Conservation (phyloP, 2,797 vertebrate genomes). For the Sylvia borin region DNA sequence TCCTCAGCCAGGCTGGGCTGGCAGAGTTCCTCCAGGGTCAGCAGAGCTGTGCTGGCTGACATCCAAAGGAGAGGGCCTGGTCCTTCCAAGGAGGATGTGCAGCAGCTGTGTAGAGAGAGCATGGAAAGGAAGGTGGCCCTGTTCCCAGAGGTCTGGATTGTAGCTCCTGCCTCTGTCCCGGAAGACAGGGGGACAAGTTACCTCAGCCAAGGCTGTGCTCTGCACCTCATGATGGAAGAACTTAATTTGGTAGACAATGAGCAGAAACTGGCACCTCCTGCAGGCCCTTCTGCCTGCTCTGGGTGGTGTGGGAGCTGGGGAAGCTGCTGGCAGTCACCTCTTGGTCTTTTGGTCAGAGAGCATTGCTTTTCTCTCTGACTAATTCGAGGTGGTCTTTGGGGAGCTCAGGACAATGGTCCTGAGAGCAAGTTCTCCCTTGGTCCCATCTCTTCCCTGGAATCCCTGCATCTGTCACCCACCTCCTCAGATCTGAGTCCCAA, state of each 20-base stretch:
- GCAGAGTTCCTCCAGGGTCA: conserved; percentile 33
- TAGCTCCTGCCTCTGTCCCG: not conserved
- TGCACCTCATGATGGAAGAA: not conserved
- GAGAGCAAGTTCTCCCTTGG: not conserved
- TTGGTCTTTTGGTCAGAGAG: not conserved
- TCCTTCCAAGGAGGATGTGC: not conserved
- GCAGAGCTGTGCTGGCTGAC: not conserved
- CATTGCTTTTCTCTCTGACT: not conserved
- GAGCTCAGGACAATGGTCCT: not conserved
- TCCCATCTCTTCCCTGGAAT: not conserved
- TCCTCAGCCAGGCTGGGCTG: conserved; percentile 12
- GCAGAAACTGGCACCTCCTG: not conserved
- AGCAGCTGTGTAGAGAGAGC: not conserved
- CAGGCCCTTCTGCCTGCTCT: not conserved
- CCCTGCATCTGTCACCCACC: not conserved
- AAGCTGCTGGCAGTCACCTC: not conserved
- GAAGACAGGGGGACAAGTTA: not conserved
- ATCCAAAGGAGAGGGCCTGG: not conserved
- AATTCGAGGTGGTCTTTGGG: not conserved
- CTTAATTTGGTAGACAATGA: not conserved
- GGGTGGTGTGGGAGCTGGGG: not conserved
- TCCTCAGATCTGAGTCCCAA: not conserved
- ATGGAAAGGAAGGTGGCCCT: not conserved
- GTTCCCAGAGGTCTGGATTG: not conserved
- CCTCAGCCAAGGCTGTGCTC: not conserved